phyloP scores from a whole-genome alignment of 1,140 invertebrate genomes.

The Calycopis cecrops region DNA sequence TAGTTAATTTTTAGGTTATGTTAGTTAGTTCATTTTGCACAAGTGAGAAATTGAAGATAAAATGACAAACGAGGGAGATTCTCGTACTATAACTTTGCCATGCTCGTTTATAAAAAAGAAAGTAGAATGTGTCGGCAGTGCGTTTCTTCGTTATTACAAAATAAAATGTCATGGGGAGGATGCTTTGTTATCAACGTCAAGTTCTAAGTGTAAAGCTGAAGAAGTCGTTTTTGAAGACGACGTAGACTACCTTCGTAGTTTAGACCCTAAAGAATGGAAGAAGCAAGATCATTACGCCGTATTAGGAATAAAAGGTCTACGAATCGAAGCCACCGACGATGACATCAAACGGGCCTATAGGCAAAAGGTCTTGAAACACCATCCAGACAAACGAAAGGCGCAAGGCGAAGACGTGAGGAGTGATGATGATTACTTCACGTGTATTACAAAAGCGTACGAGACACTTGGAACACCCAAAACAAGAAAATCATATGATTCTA shows the following conservation, averaged over 20 bases:
- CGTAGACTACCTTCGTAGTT: conserved; percentile 87
- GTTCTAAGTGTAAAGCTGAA: conserved; percentile 75
- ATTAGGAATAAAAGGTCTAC: conserved; percentile 88
- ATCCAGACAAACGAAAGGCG: conserved; percentile 97
- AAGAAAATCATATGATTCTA: conserved; percentile 94
- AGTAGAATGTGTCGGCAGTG: conserved; percentile 64
- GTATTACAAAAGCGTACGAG: conserved; percentile 94
- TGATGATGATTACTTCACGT: conserved; percentile 98
- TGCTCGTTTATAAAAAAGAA: conserved; percentile 48
- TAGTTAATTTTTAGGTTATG: conserved; percentile 56
- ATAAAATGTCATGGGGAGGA: conserved; percentile 66
- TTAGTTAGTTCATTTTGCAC: conserved; percentile 47
- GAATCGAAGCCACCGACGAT: conserved; percentile 89
- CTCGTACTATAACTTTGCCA: conserved; percentile 48
- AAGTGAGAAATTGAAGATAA: conserved; percentile 36
- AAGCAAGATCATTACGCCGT: conserved; percentile 98
- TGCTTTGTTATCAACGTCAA: conserved; percentile 49
- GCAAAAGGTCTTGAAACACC: conserved; percentile 94
- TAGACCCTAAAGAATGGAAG: conserved; percentile 98
- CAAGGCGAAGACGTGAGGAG: conserved; percentile 88
- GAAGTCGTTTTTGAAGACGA: conserved; percentile 85
- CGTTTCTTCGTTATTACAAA: conserved; percentile 63
- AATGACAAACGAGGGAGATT: conserved; percentile 53
- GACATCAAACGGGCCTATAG: conserved; percentile 95
- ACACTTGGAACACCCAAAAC: conserved; percentile 88